phyloP scores from a whole-genome alignment of 2,113 vertebrate species.

The Lethenteron reissneri region DNA sequence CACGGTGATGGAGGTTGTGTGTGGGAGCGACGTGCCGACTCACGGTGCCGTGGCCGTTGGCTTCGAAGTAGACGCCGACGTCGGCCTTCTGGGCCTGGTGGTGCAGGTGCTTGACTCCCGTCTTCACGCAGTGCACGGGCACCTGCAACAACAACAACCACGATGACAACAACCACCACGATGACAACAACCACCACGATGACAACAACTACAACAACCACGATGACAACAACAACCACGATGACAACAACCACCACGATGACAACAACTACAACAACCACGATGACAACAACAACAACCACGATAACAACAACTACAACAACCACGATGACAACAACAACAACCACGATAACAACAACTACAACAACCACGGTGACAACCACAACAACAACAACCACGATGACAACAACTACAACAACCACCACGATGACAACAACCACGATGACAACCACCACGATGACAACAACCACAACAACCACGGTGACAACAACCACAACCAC shows the following conservation, averaged over 20 bases:
- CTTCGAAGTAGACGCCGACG: conserved; percentile 81
- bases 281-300: too few relatives aligned
- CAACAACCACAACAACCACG: too few relatives aligned
- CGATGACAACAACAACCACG: background rate
- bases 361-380: too few relatives aligned
- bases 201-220: rapidly evolving
- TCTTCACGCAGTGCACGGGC: conserved; percentile 63
- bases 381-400: background rate
- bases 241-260: background rate
- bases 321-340: too few relatives aligned
- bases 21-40: conserved; percentile 16
- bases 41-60: conserved; percentile 89
- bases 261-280: too few relatives aligned
- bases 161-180: too few relatives aligned
- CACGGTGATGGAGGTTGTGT: conserved; percentile 28
- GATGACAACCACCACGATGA: too few relatives aligned
- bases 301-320: too few relatives aligned
- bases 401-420: background rate
- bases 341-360: too few relatives aligned
- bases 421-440: too few relatives aligned
- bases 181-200: rapidly evolving
- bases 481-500: too few relatives aligned
- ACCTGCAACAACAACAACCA: conserved; percentile 24
- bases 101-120: conserved; percentile 83
- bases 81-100: conserved; percentile 76